These are phyloP conservation scores for Sternotherus odoratus DNA, from an alignment of 2,797 vertebrate species.

Conservation along the genomic window DNA sequence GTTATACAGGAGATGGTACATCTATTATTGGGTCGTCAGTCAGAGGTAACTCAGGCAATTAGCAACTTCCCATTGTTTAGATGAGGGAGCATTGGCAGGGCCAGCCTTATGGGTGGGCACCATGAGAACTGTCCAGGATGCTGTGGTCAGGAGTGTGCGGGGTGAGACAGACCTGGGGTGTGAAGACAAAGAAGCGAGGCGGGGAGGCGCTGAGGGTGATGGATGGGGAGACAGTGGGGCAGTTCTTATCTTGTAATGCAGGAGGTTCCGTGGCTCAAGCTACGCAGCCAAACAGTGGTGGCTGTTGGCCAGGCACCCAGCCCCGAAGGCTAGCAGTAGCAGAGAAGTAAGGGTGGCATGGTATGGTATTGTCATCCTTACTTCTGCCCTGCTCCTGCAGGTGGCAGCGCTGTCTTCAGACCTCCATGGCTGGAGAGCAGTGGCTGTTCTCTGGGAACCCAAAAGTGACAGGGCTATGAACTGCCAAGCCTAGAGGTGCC, in stretches of 20 bases:
- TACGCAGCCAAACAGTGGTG: neutral
- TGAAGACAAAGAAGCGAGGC: neutral
- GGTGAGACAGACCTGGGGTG: neutral
- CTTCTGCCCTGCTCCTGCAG: neutral
- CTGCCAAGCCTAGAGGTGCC: no score
- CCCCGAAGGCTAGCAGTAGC: neutral
- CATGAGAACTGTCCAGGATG: no score
- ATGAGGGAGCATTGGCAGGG: neutral
- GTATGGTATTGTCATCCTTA: neutral
- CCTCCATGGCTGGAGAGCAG: neutral
- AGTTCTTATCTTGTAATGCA: neutral
- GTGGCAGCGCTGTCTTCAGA: neutral
- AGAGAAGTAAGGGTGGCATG: neutral
- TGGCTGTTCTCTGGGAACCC: no score
- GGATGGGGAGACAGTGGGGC: neutral
- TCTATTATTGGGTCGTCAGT: neutral
- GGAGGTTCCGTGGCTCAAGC: neutral
- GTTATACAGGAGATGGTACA: neutral
- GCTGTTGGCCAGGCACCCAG: neutral
- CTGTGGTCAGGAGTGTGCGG: neutral
- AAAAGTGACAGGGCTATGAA: no score
- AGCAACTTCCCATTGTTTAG: neutral
- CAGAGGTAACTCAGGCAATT: neutral
- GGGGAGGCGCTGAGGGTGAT: neutral
- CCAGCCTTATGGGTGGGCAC: neutral